A percentile compares a stretch with the other conserved stretches of the same genome.
These are phyloP conservation scores for Hyperoplus lanceolatus DNA, from an alignment of 2,797 vertebrate genomes.

Conservation along the genomic window DNA sequence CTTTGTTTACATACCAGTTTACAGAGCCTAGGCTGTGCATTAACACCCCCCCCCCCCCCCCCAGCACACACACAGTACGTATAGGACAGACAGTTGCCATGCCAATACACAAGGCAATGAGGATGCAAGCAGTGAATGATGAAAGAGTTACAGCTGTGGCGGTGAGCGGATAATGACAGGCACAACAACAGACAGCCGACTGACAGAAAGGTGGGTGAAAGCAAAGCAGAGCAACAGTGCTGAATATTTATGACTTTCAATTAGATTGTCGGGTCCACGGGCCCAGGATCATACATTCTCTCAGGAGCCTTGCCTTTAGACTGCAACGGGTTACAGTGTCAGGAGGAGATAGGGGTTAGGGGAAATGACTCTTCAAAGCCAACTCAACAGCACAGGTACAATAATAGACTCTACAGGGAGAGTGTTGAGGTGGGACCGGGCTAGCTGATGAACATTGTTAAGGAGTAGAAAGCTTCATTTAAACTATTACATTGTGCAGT, in stretches of 20 bases:
- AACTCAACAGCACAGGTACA: conserved; percentile 1
- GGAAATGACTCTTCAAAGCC: background rate
- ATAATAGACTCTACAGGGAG: background rate
- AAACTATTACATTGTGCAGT: no score
- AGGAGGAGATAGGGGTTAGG: conserved; percentile 7
- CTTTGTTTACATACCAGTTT: no score
- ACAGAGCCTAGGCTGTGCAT: no score
- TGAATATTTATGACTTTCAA: conserved; percentile 52
- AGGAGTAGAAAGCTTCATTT: no score
- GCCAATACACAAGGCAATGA: background rate
- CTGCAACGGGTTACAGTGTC: conserved; percentile 22
- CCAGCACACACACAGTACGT: no score
- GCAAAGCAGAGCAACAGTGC: background rate
- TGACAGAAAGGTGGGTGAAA: background rate
- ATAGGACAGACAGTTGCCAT: background rate
- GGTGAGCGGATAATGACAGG: conserved; percentile 22
- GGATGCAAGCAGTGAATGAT: conserved; percentile 31
- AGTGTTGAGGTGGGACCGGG: background rate
- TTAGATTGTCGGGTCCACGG: conserved; percentile 32
- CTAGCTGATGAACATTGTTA: background rate
- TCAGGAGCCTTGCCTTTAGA: background rate
- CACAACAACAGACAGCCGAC: conserved; percentile 22
- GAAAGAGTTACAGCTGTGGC: conserved; percentile 29
- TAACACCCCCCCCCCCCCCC: no score
- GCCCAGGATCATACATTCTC: conserved; percentile 23